Percentiles rank a stretch among this genome's conserved stretches.
phyloP scores from a whole-genome alignment of 2,888 invertebrate genomes.

The Bruchidius siliquastri region DNA sequence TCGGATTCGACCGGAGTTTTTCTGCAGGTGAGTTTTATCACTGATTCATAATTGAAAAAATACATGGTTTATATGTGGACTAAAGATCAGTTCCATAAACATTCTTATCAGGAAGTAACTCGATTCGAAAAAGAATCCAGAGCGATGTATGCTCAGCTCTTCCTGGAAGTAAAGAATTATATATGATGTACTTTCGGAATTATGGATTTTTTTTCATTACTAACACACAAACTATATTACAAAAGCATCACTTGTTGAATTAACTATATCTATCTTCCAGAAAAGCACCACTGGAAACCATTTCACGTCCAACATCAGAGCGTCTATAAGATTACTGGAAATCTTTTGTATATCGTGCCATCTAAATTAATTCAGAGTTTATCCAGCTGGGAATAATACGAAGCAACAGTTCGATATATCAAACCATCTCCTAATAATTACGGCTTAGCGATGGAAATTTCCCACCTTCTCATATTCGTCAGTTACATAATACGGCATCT shows the following conservation, averaged over 20 bases:
- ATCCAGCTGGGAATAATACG: not conserved
- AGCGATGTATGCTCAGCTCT: too few species aligned
- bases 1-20: slow-evolving; percentile 71
- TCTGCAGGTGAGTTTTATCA: slow-evolving; percentile 54
- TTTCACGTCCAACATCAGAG: not conserved
- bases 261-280: not conserved
- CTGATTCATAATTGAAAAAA: too few species aligned
- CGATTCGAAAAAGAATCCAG: too few species aligned
- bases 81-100: too few species aligned
- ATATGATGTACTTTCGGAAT: too few species aligned
- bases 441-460: not conserved
- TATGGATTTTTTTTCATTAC: too few species aligned
- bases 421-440: not conserved
- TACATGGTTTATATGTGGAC: too few species aligned
- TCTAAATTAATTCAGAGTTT: not conserved
- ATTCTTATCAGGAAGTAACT: too few species aligned
- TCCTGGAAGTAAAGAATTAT: too few species aligned
- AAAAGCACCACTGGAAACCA: not conserved
- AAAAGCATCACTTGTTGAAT: too few species aligned
- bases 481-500: not conserved
- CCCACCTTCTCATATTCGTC: not conserved
- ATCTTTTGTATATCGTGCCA: not conserved
- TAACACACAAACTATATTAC: too few species aligned
- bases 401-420: not conserved
- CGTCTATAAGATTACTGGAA: not conserved